These are phyloP conservation scores for Ennomos fuscantarius DNA, from an alignment of 2,888 invertebrate genomes.

Conservation along the genomic window DNA sequence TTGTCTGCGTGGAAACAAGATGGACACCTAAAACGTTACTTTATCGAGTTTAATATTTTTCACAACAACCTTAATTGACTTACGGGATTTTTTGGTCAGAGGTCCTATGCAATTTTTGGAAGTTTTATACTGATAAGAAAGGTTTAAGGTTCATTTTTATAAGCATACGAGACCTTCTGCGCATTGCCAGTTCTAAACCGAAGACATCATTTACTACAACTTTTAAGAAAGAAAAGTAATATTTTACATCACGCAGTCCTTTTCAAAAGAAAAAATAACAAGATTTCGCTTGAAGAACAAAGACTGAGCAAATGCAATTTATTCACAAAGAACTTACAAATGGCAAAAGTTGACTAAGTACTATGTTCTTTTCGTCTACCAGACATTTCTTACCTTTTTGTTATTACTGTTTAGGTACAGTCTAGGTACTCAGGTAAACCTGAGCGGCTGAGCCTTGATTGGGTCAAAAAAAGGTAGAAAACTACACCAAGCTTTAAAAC, in stretches of 20 bases:
- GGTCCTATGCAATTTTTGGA: no score
- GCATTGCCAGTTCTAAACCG: no score
- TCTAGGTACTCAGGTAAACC: background rate
- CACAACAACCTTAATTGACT: no score
- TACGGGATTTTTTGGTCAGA: no score
- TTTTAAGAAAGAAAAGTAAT: no score
- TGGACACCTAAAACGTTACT: slow-evolving; percentile 74
- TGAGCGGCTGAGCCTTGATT: no score
- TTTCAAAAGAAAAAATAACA: no score
- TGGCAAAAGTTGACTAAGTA: slow-evolving; percentile 22
- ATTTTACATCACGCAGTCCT: no score
- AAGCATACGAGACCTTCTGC: background rate
- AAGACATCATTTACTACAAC: no score
- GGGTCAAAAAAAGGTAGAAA: background rate
- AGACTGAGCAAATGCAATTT: slow-evolving; percentile 24
- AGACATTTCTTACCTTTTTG: slow-evolving; percentile 17
- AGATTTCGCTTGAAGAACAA: slow-evolving; percentile 8
- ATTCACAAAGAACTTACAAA: slow-evolving; percentile 22
- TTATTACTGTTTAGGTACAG: slow-evolving; percentile 15
- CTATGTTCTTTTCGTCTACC: slow-evolving; percentile 12
- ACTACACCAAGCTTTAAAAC: background rate
- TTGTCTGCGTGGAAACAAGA: slow-evolving; percentile 86
- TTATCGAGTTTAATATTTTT: background rate
- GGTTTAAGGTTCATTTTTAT: background rate
- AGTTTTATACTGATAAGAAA: no score